Evolutionary conservation across 2,888 invertebrate genomes (phyloP), one percentile per base, ranked within the genome.

Genomic region (Iselma pallidipennis): DNA sequence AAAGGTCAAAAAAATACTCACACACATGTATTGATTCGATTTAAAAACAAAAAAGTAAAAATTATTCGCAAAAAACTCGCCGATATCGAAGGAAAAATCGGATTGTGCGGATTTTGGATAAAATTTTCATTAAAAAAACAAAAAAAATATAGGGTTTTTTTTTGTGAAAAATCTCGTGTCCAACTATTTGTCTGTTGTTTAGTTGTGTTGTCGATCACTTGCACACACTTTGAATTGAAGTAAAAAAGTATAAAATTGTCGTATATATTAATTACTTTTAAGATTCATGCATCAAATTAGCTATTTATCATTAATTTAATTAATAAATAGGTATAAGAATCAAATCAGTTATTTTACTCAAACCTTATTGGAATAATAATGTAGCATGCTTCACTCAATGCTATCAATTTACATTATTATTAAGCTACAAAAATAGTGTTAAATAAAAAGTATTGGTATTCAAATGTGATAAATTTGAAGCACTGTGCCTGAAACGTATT

Each of bases 391-490:
- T 55, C 50, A 50, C 52, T 45, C 45, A 45, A 62, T 54, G n/a
- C 54, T 58, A 62, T 55, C 45, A 50, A 51, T 3, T 55, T 58
- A 55, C 55, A 49, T 56, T 23, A 49, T 55, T 55, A 60, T 31
- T 33, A 51, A 54, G 48, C 56, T 51, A 63, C 61, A 52, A 29
- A 59, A 58, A 62, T 67, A 21, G 45, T 25, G 6, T n/a, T n/a
- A n/a, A n/a, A n/a, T n/a, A 6, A 25, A 45, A 72, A 84, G 87
- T 87, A 88, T 88, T 88, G 88, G 88, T 88, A 88, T 88, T 88
- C 88, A 88, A 88, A 88, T 88, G 88, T 87, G 84, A 83, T 33
- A 63, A 45, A 61, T 59, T 56, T 55, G 59, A 66, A 70, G 66
- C 68, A 31, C 51, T 69, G 72, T 72, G 71, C 71, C 68, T 70